Conservation (phyloP, 2,797 vertebrate species). For the Onychomys leucogaster region DNA sequence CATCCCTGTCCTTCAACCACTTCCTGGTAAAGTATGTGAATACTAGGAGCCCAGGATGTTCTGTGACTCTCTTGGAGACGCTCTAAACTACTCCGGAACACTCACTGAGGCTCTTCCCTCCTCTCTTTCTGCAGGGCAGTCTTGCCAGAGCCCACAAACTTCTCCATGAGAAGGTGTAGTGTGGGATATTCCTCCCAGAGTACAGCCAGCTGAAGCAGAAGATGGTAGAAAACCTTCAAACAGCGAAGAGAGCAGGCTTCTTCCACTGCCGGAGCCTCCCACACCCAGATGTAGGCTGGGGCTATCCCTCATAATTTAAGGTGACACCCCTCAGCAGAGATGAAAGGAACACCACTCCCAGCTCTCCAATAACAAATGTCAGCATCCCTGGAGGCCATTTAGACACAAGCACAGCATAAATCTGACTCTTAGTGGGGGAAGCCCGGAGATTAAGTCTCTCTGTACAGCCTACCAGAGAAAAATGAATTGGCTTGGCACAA, state of each 20-base stretch:
- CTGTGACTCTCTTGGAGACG: background rate
- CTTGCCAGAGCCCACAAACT: background rate
- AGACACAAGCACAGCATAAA: slow-evolving; percentile 63
- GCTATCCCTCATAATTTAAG: slow-evolving; percentile 69
- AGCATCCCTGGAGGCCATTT: slow-evolving; percentile 66
- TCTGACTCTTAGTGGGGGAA: slow-evolving; percentile 62
- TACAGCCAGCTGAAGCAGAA: background rate
- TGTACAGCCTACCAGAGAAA: slow-evolving; percentile 20
- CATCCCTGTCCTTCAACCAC: background rate
- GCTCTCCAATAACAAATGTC: slow-evolving; percentile 59
- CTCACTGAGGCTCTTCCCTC: background rate
- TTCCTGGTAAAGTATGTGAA: background rate
- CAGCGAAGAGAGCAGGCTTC: background rate
- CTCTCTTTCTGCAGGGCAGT: background rate
- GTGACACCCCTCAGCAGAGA: slow-evolving; percentile 71
- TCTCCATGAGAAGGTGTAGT: background rate
- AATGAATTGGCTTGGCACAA: slow-evolving; percentile 49
- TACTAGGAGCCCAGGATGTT: accelerated
- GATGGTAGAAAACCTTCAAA: background rate
- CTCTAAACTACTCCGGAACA: background rate
- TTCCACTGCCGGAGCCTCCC: slow-evolving; percentile 37
- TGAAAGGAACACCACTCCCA: slow-evolving; percentile 67
- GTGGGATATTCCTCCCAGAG: background rate
- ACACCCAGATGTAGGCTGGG: slow-evolving; percentile 50
- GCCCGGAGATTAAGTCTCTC: slow-evolving; percentile 60